Percentiles rank a stretch among this genome's conserved stretches.
phyloP scores from a whole-genome alignment of 37 sponge, comb jelly and placozoan species.

The Crambe crambe region DNA sequence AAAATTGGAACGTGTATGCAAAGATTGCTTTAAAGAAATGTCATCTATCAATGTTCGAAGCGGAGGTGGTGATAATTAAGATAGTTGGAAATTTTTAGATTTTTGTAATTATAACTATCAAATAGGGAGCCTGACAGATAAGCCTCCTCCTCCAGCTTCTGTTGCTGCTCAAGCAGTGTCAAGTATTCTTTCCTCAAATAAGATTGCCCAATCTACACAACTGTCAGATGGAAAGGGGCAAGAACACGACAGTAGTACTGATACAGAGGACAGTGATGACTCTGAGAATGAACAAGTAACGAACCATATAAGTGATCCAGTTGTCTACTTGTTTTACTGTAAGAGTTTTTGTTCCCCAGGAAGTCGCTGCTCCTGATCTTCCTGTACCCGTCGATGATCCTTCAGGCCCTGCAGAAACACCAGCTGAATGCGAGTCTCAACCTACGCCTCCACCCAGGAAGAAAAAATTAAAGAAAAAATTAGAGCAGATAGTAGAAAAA shows the following conservation, averaged over 20 bases:
- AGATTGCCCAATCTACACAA: not conserved
- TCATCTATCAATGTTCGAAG: not conserved
- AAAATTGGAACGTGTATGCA: slow-evolving; percentile 72
- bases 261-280: slow-evolving; percentile 79
- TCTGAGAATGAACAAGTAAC: slow-evolving; percentile 35
- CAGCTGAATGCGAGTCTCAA: not conserved
- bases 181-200: not conserved
- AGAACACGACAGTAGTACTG: slow-evolving; percentile 31
- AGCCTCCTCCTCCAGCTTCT: not conserved
- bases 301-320: no score
- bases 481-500: not conserved
- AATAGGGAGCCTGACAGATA: not conserved
- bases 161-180: not conserved
- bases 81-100: not conserved
- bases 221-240: no score
- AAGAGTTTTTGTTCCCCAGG: not conserved
- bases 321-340: no score
- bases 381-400: not conserved
- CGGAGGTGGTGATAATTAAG: not conserved
- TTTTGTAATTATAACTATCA: no score
- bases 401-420: not conserved
- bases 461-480: slow-evolving; percentile 22
- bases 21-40: slow-evolving; percentile 52
- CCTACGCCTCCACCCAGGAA: slow-evolving; percentile 49
- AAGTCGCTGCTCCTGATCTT: not conserved